phyloP scores from a whole-genome alignment of 2,113 vertebrate species.

The Laticauda colubrina region DNA sequence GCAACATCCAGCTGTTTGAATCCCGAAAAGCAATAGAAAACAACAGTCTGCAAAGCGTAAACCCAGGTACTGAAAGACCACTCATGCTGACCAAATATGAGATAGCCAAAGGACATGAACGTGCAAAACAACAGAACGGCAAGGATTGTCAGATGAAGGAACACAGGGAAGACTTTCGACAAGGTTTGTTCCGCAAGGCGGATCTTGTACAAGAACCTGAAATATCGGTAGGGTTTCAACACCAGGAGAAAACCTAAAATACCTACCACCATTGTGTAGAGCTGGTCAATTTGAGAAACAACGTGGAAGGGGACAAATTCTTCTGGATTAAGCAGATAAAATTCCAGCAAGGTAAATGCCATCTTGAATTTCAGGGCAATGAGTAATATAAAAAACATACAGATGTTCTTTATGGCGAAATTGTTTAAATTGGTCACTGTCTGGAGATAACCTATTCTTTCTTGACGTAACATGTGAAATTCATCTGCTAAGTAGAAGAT shows the following conservation, averaged over 20 bases:
- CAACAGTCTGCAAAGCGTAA: conserved; percentile 54
- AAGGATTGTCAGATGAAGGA: conserved; percentile 54
- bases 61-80: conserved; percentile 52
- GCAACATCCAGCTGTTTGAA: conserved; percentile 44
- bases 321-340: conserved; percentile 30
- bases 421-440: conserved; percentile 48
- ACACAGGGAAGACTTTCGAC: conserved; percentile 29
- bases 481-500: conserved; percentile 35
- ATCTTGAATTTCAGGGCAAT: conserved; percentile 45
- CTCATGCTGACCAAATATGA: conserved; percentile 67
- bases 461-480: conserved; percentile 11
- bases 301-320: conserved; percentile 67
- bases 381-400: conserved; percentile 46
- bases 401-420: conserved; percentile 44
- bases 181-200: conserved; percentile 58
- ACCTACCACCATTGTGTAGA: conserved; percentile 42
- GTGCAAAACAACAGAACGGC: conserved; percentile 40
- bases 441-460: conserved; percentile 45
- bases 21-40: conserved; percentile 58
- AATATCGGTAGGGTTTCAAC: conserved; percentile 65
- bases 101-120: conserved; percentile 58
- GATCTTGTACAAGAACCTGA: conserved; percentile 47
- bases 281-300: conserved; percentile 53
- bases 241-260: conserved; percentile 59
- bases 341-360: conserved; percentile 33